These are phyloP conservation scores for Octonoba sinensis DNA, from an alignment of 2,888 invertebrate species.

Conservation along the genomic window DNA sequence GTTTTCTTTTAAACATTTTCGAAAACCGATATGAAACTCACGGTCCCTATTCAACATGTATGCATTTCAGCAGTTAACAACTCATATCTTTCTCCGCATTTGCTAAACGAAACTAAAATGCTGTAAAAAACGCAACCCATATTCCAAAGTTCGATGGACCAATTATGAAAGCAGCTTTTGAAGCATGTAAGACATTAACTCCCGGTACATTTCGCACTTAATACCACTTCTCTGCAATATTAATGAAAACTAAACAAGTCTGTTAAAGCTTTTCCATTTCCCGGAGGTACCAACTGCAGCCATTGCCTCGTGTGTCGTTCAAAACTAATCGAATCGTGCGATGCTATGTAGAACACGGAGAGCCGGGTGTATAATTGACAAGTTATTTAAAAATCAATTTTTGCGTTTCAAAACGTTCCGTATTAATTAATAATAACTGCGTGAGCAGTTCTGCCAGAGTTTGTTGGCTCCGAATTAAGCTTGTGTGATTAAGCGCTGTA, in stretches of 20 bases:
- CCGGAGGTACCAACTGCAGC: conserved; percentile 18
- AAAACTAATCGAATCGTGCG: conserved; percentile 15
- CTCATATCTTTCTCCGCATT: no score
- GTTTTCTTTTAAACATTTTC: no score
- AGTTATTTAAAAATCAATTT: conserved; percentile 56
- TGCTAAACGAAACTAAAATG: no score
- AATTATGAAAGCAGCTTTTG: conserved; percentile 23
- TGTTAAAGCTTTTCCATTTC: conserved; percentile 38
- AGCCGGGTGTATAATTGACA: conserved; percentile 35
- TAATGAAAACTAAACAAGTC: conserved; percentile 51
- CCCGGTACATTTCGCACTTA: conserved; percentile 25
- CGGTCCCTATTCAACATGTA: no score
- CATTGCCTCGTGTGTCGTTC: conserved; percentile 2
- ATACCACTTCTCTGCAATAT: conserved; percentile 31
- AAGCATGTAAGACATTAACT: conserved; percentile 40
- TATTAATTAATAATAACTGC: conserved; percentile 54
- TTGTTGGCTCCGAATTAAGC: conserved; percentile 33
- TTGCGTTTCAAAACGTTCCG: conserved; percentile 42
- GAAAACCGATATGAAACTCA: no score
- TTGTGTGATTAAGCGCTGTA: conserved; percentile 28
- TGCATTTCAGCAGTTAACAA: no score
- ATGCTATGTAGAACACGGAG: conserved; percentile 21
- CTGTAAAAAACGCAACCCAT: background rate
- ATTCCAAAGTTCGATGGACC: conserved; percentile 21
- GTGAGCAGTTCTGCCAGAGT: conserved; percentile 28